Evolutionary conservation across 2,888 invertebrate genomes (phyloP).

Genomic region (Acrobasis repandana): DNA sequence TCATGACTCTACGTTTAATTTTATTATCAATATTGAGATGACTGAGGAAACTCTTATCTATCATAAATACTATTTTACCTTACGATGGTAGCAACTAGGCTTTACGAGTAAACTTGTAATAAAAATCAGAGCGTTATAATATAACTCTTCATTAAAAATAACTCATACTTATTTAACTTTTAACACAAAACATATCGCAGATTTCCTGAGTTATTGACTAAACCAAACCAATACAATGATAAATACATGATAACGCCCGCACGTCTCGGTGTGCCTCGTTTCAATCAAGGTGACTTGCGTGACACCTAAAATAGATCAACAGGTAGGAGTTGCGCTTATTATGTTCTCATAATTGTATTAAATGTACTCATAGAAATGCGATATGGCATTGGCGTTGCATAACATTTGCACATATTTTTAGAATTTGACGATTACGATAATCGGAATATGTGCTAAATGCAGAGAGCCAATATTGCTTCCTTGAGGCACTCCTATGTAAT

Average conservation of each 20-base stretch:
- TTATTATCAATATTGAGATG: too few species aligned
- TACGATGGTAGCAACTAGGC: too few species aligned
- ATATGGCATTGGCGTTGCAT: not conserved
- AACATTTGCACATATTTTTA: not conserved
- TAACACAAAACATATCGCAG: not conserved
- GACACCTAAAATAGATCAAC: constrained; percentile 39
- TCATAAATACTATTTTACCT: too few species aligned
- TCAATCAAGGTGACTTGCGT: constrained; percentile 50
- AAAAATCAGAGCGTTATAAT: too few species aligned
- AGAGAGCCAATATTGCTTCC: not conserved
- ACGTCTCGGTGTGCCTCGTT: constrained; percentile 47
- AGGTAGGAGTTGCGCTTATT: constrained; percentile 22
- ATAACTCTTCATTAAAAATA: too few species aligned
- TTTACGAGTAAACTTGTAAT: too few species aligned
- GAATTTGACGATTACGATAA: not conserved
- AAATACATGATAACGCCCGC: constrained; percentile 48
- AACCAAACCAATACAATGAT: constrained; percentile 13
- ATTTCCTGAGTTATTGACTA: not conserved
- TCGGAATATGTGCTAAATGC: not conserved
- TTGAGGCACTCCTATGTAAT: not conserved
- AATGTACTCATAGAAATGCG: not conserved
- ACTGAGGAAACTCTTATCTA: too few species aligned
- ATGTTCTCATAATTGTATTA: constrained; percentile 4
- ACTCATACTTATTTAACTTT: too few species aligned
- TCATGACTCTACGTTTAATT: too few species aligned